A percentile compares a stretch with the other conserved stretches of the same genome.
Conservation (phyloP, 2,797 vertebrate species). For the Semaprochilodus insignis region DNA sequence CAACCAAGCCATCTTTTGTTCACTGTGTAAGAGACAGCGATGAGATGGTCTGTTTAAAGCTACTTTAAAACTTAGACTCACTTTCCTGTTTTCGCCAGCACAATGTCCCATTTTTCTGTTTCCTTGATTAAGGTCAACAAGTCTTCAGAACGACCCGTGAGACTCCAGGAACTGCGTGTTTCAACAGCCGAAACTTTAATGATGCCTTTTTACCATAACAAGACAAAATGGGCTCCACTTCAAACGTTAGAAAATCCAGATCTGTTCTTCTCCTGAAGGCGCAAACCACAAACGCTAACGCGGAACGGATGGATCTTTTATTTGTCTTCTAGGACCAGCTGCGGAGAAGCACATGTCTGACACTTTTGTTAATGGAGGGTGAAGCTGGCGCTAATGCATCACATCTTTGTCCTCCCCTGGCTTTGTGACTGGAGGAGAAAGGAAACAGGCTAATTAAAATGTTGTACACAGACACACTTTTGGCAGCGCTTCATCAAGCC, state of each 20-base stretch:
- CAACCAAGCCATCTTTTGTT: neutral
- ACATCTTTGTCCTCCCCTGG: conserved; percentile 37
- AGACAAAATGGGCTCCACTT: neutral
- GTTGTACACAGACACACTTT: conserved; percentile 50
- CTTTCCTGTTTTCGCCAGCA: conserved; percentile 16
- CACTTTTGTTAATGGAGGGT: conserved; percentile 42
- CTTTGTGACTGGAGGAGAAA: conserved; percentile 43
- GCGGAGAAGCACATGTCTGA: conserved; percentile 27
- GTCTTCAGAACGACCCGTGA: neutral
- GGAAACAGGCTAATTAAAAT: conserved; percentile 58
- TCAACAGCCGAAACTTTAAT: neutral
- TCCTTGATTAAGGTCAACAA: conserved; percentile 25
- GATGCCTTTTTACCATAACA: neutral
- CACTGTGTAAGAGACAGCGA: neutral
- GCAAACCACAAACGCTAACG: neutral
- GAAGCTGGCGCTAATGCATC: conserved; percentile 36
- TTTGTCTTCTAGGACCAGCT: conserved; percentile 31
- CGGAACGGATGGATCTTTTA: neutral
- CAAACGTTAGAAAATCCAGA: neutral
- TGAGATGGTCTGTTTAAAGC: conserved; percentile 7
- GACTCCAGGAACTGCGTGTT: neutral
- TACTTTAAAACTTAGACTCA: conserved; percentile 21
- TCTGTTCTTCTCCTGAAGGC: neutral
- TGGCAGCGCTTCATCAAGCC: conserved; percentile 47
- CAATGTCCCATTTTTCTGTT: conserved; percentile 5